Percentiles rank a stretch among this genome's conserved stretches.
These are phyloP conservation scores for Monomorium pharaonis DNA, from an alignment of 1,140 invertebrate species.

Conservation along the genomic window DNA sequence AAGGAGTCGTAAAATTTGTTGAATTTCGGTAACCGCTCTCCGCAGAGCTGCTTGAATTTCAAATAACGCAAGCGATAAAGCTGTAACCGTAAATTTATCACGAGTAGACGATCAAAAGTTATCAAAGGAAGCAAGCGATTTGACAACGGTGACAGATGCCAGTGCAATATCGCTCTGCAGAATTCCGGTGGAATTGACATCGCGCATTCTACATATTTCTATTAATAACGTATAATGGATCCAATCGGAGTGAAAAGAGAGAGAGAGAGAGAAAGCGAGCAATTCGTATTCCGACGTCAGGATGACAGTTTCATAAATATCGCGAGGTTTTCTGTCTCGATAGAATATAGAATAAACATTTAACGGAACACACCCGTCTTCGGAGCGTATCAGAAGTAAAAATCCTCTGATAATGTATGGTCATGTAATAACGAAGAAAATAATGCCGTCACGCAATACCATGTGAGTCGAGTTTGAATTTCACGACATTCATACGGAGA, in stretches of 20 bases:
- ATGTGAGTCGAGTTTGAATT: not conserved
- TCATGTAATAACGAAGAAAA: slow-evolving; percentile 11
- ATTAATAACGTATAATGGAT: slow-evolving; percentile 3
- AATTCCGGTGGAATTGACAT: slow-evolving; percentile 6
- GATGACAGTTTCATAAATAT: slow-evolving; percentile 5
- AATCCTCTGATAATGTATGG: slow-evolving; percentile 13
- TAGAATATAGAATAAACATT: not conserved
- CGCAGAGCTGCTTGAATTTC: slow-evolving; percentile 33
- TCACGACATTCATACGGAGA: not conserved
- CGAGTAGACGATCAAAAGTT: not conserved
- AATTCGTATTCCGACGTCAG: not conserved
- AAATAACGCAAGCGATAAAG: slow-evolving; percentile 37
- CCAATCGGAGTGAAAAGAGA: not conserved
- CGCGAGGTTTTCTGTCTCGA: not conserved
- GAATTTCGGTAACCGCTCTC: slow-evolving; percentile 30
- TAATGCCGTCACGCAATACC: not conserved
- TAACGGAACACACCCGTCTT: not conserved
- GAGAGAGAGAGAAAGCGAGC: not conserved
- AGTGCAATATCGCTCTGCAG: not conserved
- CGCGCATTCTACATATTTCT: not conserved
- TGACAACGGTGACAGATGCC: not conserved
- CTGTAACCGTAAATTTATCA: slow-evolving; percentile 34
- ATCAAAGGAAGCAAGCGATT: slow-evolving; percentile 4
- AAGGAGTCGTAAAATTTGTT: slow-evolving; percentile 23
- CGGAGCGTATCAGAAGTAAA: not conserved